Evolutionary conservation across 1,140 invertebrate genomes (phyloP).

Genomic region (Aphis craccivora): DNA sequence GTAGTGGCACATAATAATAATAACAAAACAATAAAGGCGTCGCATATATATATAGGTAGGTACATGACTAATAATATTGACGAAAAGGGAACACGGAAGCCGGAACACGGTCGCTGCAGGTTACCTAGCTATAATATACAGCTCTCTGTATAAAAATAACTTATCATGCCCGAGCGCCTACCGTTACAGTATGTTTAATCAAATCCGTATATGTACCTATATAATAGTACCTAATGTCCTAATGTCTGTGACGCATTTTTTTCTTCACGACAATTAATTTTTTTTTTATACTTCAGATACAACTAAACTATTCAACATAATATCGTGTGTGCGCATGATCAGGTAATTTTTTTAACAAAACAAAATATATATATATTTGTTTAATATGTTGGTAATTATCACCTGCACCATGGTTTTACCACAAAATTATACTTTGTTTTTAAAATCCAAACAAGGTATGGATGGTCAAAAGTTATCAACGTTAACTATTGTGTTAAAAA

Average conservation of each 20-base stretch:
- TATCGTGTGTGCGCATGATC: not conserved
- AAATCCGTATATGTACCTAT: not conserved
- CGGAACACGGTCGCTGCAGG: not conserved
- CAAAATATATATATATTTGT: too few relatives aligned
- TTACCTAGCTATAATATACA: not conserved
- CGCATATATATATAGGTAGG: not conserved
- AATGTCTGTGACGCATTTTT: not conserved
- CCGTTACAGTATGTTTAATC: not conserved
- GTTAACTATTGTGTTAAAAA: too few relatives aligned
- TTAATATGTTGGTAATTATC: too few relatives aligned
- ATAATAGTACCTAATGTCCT: not conserved
- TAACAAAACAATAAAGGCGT: not conserved
- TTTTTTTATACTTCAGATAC: not conserved
- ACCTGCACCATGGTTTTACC: too few relatives aligned
- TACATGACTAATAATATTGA: not conserved
- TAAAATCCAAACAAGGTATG: too few relatives aligned
- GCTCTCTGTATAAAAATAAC: not conserved
- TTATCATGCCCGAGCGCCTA: not conserved
- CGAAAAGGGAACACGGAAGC: not conserved
- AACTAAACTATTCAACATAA: not conserved
- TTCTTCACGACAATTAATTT: not conserved
- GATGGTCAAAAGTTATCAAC: too few relatives aligned
- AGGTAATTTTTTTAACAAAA: too few relatives aligned
- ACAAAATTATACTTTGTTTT: too few relatives aligned
- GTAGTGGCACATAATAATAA: not conserved